Percentiles rank a stretch among this genome's conserved stretches.
Conservation (phyloP, 2,888 invertebrate species). For the Perithous albicinctus region DNA sequence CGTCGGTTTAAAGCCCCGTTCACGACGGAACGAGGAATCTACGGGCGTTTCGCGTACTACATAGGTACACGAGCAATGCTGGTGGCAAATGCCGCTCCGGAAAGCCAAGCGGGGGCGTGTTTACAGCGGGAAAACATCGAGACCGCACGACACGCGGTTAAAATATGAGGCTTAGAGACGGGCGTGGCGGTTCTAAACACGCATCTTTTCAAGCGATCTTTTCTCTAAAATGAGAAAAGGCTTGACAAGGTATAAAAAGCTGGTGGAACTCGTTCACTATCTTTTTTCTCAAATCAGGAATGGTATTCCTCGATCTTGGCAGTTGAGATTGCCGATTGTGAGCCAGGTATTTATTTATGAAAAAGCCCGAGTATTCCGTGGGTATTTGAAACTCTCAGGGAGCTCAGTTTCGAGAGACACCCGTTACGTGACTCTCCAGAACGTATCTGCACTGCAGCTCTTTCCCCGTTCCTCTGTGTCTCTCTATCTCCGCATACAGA, state of each 20-base stretch:
- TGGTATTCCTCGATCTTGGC: background rate
- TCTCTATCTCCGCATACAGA: slow-evolving; percentile 51
- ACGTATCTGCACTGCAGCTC: slow-evolving; percentile 70
- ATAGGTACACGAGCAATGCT: background rate
- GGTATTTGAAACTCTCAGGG: slow-evolving; percentile 12
- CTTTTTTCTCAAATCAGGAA: background rate
- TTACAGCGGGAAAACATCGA: slow-evolving; percentile 75
- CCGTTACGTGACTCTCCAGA: slow-evolving; percentile 69
- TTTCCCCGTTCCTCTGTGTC: slow-evolving; percentile 48
- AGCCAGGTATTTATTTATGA: slow-evolving; percentile 20
- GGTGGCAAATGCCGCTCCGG: background rate
- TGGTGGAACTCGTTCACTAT: background rate
- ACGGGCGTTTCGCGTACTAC: background rate
- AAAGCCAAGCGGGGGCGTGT: slow-evolving; percentile 69
- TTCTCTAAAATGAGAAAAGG: slow-evolving; percentile 45
- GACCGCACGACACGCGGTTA: slow-evolving; percentile 74
- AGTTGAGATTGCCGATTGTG: slow-evolving; percentile 5
- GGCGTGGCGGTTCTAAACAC: slow-evolving; percentile 74
- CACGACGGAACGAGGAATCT: slow-evolving; percentile 26
- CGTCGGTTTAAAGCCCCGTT: slow-evolving; percentile 17
- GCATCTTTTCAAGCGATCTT: slow-evolving; percentile 26
- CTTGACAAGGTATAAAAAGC: slow-evolving; percentile 15
- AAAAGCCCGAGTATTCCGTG: background rate
- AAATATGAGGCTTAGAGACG: slow-evolving; percentile 75
- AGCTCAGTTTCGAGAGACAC: slow-evolving; percentile 55